phyloP scores from a whole-genome alignment of 2,888 invertebrate genomes.

The Cryptus viduatorius region DNA sequence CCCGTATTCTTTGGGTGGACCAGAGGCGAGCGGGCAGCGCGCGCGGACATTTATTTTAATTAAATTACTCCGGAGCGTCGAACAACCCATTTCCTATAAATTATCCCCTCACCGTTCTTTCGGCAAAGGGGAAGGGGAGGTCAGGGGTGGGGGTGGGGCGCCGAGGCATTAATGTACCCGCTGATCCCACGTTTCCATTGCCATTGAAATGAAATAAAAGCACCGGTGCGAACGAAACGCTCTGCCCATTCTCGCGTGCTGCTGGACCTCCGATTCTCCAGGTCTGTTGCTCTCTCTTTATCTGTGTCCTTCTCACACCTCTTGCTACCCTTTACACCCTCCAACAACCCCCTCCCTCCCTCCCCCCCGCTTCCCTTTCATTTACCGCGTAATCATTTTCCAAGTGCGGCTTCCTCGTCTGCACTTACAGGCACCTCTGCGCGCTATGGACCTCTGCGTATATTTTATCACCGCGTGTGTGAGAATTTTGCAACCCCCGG shows the following conservation, averaged over 20 bases:
- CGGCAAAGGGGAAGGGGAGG: slow-evolving; percentile 67
- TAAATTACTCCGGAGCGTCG: slow-evolving; percentile 85
- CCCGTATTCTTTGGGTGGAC: slow-evolving; percentile 39
- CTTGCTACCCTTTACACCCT: slow-evolving; percentile 23
- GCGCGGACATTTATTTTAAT: slow-evolving; percentile 85
- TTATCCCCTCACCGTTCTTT: slow-evolving; percentile 83
- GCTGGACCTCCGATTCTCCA: slow-evolving; percentile 71
- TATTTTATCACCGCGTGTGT: slow-evolving; percentile 39
- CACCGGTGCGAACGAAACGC: slow-evolving; percentile 79
- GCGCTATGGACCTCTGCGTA: slow-evolving; percentile 53
- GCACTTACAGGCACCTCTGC: slow-evolving; percentile 69
- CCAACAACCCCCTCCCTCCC: slow-evolving; percentile 4
- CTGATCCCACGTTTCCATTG: slow-evolving; percentile 80
- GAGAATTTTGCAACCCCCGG: slow-evolving; percentile 35
- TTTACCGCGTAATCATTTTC: slow-evolving; percentile 83
- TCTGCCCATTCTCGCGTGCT: slow-evolving; percentile 70
- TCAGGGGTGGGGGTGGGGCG: slow-evolving; percentile 52
- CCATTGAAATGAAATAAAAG: slow-evolving; percentile 85
- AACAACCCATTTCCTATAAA: slow-evolving; percentile 86
- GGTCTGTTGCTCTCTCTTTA: slow-evolving; percentile 47
- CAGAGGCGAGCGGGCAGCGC: slow-evolving; percentile 66
- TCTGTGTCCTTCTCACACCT: slow-evolving; percentile 31
- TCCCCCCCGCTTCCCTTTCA: slow-evolving; percentile 80
- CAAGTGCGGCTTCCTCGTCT: slow-evolving; percentile 76
- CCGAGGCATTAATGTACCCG: slow-evolving; percentile 83